These are phyloP conservation scores for Ceratina calcarata DNA, from an alignment of 1,140 invertebrate genomes.

Conservation along the genomic window DNA sequence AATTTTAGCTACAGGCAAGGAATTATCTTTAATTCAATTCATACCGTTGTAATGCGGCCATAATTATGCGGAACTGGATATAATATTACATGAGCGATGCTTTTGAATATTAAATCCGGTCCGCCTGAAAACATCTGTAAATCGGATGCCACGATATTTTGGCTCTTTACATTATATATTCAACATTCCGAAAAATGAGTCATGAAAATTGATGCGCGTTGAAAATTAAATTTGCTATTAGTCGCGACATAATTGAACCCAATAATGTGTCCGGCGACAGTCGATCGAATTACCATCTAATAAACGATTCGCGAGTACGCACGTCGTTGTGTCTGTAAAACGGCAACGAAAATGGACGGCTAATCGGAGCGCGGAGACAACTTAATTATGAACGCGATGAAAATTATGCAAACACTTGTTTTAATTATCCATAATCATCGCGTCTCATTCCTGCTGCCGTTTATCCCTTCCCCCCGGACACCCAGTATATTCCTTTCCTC, in stretches of 20 bases:
- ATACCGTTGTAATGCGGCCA: neutral
- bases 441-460: neutral
- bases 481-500: neutral
- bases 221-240: slow-evolving; percentile 12
- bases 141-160: neutral
- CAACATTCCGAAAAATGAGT: neutral
- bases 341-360: neutral
- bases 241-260: slow-evolving; percentile 21
- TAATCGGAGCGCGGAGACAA: slow-evolving; percentile 7
- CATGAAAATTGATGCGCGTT: slow-evolving; percentile 8
- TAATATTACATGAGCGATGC: neutral
- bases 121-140: neutral
- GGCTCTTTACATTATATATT: slow-evolving; percentile 6
- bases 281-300: slow-evolving; percentile 33
- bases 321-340: neutral
- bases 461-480: neutral
- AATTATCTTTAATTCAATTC: slow-evolving; percentile 6
- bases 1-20: neutral
- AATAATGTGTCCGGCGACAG: slow-evolving; percentile 14
- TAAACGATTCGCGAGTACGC: slow-evolving; percentile 15
- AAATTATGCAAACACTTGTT: slow-evolving; percentile 23
- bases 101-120: neutral
- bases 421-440: slow-evolving; percentile 8
- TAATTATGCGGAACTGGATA: neutral
- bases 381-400: neutral